Evolutionary conservation across 2,113 vertebrate genomes (phyloP).

Genomic region (Ageneiosus marmoratus): DNA sequence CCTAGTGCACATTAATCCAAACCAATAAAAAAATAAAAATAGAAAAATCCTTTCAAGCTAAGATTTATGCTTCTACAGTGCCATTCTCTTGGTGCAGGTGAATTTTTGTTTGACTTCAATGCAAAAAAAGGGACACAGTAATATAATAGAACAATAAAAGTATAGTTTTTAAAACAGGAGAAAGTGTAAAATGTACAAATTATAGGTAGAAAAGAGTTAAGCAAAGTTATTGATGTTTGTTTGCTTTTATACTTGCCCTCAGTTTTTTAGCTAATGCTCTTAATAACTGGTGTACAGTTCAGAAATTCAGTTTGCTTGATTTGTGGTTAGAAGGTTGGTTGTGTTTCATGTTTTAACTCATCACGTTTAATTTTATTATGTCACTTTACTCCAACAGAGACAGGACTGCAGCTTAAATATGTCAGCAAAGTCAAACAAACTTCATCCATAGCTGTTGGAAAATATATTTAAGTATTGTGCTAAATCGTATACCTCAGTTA

Average conservation of each 20-base stretch:
- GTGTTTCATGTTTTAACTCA: background rate
- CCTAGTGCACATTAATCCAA: background rate
- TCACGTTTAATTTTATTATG: background rate
- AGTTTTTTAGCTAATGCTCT: background rate
- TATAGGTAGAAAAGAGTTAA: too few relatives aligned
- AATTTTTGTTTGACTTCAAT: too few relatives aligned
- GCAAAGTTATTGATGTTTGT: background rate
- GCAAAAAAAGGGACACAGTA: too few relatives aligned
- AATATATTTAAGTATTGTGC: too few relatives aligned
- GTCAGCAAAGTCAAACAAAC: background rate
- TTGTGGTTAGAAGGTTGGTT: background rate
- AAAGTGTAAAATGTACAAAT: too few relatives aligned
- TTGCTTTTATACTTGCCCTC: background rate
- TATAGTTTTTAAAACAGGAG: too few relatives aligned
- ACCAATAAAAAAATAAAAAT: too few relatives aligned
- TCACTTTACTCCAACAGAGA: background rate
- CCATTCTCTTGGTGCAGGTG: too few relatives aligned
- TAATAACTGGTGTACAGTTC: background rate
- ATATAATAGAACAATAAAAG: too few relatives aligned
- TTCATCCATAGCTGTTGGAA: background rate
- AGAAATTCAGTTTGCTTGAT: background rate
- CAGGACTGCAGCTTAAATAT: background rate
- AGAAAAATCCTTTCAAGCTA: too few relatives aligned
- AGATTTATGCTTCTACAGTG: too few relatives aligned
- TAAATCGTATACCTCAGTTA: too few relatives aligned